Evolutionary conservation across 2,797 vertebrate genomes (phyloP), one percentile per base, ranked within the genome.

Genomic region (Craterocephalus amniculus): DNA sequence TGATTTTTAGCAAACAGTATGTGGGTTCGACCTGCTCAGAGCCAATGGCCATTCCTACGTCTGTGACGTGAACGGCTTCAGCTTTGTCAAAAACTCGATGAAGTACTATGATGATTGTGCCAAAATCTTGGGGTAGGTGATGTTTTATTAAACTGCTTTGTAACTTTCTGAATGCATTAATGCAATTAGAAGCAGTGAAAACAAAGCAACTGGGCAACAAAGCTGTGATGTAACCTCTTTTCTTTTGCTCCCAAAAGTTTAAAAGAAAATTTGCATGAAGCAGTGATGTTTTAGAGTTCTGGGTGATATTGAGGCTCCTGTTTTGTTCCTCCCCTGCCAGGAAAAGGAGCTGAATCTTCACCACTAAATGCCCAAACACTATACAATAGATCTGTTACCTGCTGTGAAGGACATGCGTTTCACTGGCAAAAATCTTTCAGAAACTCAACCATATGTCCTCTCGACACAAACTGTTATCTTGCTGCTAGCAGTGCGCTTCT

Each of bases 51-150:
- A 99, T 90, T 99, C 97, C 1, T 99, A 95, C 27, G 97, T 99
- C 57, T 99, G 97, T 1, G 97, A 99, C 0, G 97, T 99, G 61
- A 99, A 99, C 0, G 97, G 97, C 74, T 99, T 99, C 94, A 99
- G 97, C 89, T 99, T 99, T 58, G 97, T 99, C 84, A 99, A 99
- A 93, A 99, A 99, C 90, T 99, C 97, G 3, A 99, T 99, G 97
- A 99, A 99, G 88, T 99, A 99, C 72, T 99, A 99, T 0, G 97
- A 99, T 9, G 97, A 99, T 83, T 99, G 97, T 92, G 97, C 97
- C 93, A 99, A 99, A 95, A 96, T 99, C 74, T 90, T 99, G 0
- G 97, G 97, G 97, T 99, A 93, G 34, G 92, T 83, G 62, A 65
- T 4, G 2, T 22, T 16, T 16, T 6, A 24, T 22, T 31, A 12